Evolutionary conservation across 2,113 vertebrate species (phyloP).

Genomic region (Equus przewalskii): DNA sequence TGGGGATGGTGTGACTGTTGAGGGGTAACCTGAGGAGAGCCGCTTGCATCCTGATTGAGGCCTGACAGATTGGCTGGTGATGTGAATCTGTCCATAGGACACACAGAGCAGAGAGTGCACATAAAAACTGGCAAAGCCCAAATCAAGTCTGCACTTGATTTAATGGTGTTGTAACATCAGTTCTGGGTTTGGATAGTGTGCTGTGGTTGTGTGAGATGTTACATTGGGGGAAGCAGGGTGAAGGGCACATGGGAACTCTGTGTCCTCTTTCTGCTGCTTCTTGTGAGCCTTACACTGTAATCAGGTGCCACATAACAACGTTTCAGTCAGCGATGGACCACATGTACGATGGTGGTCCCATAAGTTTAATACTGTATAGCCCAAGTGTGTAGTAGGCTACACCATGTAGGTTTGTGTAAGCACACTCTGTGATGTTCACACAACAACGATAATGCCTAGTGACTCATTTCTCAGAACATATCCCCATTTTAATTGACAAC

Average conservation of each 20-base stretch:
- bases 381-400: too few relatives aligned
- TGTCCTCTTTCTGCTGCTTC: not conserved
- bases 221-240: not conserved
- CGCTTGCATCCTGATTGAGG: not conserved
- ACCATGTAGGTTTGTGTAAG: too few relatives aligned
- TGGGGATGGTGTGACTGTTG: not conserved
- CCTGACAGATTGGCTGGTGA: not conserved
- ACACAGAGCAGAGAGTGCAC: not conserved
- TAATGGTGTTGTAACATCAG: rapidly evolving
- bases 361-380: too few relatives aligned
- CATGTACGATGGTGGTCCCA: too few relatives aligned
- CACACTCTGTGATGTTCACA: too few relatives aligned
- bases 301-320: too few relatives aligned
- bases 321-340: too few relatives aligned
- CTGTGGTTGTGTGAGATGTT: not conserved
- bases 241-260: not conserved
- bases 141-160: not conserved
- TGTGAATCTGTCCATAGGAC: not conserved
- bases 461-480: too few relatives aligned
- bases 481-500: too few relatives aligned
- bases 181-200: not conserved
- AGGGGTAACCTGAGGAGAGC: not conserved
- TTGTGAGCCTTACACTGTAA: not conserved
- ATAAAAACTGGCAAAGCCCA: not conserved
- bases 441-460: too few relatives aligned